Conservation (phyloP, 2,797 vertebrate species). For the Philypnodon macrostomus region DNA sequence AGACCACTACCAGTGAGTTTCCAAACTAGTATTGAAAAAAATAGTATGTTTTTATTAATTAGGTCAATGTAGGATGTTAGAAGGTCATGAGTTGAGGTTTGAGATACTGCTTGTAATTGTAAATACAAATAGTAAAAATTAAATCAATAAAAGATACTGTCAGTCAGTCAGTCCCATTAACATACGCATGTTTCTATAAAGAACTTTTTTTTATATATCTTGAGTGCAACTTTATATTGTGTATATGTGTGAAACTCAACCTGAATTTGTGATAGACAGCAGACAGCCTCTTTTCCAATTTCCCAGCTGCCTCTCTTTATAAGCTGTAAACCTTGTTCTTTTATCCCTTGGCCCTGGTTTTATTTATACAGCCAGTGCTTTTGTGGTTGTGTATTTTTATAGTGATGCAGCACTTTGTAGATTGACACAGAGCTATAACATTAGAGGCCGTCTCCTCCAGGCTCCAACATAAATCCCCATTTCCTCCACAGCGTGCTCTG, state of each 20-base stretch:
- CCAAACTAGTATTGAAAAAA: too few species aligned
- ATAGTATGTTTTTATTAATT: not conserved
- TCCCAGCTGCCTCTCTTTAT: constrained; percentile 21
- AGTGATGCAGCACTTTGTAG: constrained; percentile 35
- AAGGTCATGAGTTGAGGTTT: too few species aligned
- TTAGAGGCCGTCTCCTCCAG: constrained; percentile 45
- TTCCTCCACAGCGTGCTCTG: constrained; percentile 67
- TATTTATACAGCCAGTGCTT: constrained; percentile 22
- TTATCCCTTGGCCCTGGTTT: not conserved
- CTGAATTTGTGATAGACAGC: constrained; percentile 30
- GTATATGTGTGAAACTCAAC: constrained; percentile 22
- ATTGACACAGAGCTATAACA: constrained; percentile 54
- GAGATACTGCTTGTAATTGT: too few species aligned
- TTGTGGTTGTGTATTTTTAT: constrained; percentile 25
- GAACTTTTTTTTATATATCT: too few species aligned
- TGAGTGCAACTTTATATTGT: constrained; percentile 1
- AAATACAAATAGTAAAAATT: too few species aligned
- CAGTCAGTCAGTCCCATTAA: too few species aligned
- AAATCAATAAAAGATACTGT: too few species aligned
- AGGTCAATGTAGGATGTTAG: too few species aligned
- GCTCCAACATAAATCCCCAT: constrained; percentile 65
- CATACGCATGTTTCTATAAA: too few species aligned
- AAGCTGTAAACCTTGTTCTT: constrained; percentile 33
- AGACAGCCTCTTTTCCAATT: constrained; percentile 30
- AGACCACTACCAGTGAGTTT: not conserved